Conservation (phyloP, 2,797 vertebrate species). For the Periparus ater region DNA sequence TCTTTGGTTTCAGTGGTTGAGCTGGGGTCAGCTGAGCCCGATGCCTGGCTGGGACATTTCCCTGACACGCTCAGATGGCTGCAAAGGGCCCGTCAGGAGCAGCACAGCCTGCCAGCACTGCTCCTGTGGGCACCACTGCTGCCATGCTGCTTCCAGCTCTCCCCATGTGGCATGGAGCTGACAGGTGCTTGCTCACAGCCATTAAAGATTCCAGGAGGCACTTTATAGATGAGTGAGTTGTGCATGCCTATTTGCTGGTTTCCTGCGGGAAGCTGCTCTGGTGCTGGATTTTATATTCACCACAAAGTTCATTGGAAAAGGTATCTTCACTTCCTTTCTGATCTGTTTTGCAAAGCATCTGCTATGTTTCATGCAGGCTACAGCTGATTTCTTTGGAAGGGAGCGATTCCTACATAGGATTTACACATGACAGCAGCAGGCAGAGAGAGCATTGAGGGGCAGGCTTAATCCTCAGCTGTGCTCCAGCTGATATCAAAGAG, state of each 20-base stretch:
- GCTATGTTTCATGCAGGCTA: constrained; percentile 10
- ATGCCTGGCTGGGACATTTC: accelerated
- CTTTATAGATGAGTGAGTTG: neutral
- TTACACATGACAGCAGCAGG: constrained; percentile 49
- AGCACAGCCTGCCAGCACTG: neutral
- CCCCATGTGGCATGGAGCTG: neutral
- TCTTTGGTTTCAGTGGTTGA: neutral
- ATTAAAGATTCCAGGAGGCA: neutral
- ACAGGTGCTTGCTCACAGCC: neutral
- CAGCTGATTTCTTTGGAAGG: constrained; percentile 21
- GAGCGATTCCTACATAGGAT: constrained; percentile 12
- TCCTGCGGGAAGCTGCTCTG: neutral
- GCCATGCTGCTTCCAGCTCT: neutral
- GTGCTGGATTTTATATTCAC: neutral
- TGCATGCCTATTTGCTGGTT: neutral
- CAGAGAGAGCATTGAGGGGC: constrained; percentile 8
- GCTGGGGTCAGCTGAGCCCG: accelerated
- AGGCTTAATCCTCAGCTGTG: constrained; percentile 64
- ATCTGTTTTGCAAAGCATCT: constrained; percentile 39
- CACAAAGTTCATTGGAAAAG: neutral
- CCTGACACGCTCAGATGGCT: accelerated
- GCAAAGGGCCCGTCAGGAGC: accelerated
- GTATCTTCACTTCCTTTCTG: constrained; percentile 5
- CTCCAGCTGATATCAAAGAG: constrained; percentile 59
- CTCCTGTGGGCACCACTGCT: neutral